Evolutionary conservation across 1,140 invertebrate species (phyloP).

Genomic region (Procambarus clarkii): DNA sequence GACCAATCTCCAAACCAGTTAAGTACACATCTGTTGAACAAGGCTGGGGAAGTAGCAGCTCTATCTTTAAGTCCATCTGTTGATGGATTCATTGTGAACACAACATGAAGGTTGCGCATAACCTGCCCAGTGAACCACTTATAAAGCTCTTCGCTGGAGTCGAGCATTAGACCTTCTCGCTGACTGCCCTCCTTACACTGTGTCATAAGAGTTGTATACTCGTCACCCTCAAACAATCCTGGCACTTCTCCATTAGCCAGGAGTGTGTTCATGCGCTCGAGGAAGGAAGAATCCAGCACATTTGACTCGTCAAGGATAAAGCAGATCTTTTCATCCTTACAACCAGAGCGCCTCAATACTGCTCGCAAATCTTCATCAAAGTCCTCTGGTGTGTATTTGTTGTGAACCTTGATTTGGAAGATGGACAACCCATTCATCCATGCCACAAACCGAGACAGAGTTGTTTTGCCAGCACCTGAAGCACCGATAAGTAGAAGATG

Average conservation of each 20-base stretch:
- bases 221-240: slow-evolving; percentile 86
- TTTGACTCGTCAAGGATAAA: slow-evolving; percentile 99
- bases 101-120: slow-evolving; percentile 99
- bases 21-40: slow-evolving; percentile 99
- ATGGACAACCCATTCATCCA: slow-evolving; percentile 99
- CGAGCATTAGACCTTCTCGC: slow-evolving; percentile 97
- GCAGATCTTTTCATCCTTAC: slow-evolving; percentile 98
- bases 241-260: slow-evolving; percentile 99
- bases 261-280: slow-evolving; percentile 99
- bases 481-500: slow-evolving; percentile 97
- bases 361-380: slow-evolving; percentile 98
- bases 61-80: slow-evolving; percentile 98
- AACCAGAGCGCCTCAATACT: slow-evolving; percentile 94
- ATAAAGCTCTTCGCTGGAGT: slow-evolving; percentile 98
- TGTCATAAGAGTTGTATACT: slow-evolving; percentile 99
- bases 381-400: slow-evolving; percentile 98
- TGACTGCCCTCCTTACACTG: slow-evolving; percentile 99
- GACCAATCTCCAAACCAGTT: slow-evolving; percentile 99
- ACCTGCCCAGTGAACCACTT: slow-evolving; percentile 97
- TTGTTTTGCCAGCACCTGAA: slow-evolving; percentile 98
- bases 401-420: slow-evolving; percentile 99
- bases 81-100: slow-evolving; percentile 99
- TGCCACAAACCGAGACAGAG: slow-evolving; percentile 97
- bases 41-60: slow-evolving; percentile 97
- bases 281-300: slow-evolving; percentile 97